Percentiles rank a stretch among this genome's conserved stretches.
phyloP scores from a whole-genome alignment of 2,113 vertebrate genomes.

The Serinus canaria region DNA sequence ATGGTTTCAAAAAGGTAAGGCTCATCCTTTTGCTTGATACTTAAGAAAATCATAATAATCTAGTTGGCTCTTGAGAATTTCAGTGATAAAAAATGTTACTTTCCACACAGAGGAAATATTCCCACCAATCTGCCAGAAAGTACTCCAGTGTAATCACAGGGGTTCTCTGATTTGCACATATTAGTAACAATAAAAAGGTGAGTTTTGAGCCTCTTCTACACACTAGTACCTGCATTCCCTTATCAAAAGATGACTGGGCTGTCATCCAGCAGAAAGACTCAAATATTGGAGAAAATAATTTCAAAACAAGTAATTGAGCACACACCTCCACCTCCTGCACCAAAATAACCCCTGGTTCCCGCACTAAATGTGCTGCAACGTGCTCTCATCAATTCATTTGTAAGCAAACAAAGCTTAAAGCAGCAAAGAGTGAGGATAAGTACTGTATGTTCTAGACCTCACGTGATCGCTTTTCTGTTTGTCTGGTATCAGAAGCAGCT shows the following conservation, averaged over 20 bases:
- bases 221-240: background rate
- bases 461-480: background rate
- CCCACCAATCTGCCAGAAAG: background rate
- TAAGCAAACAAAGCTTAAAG: background rate
- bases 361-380: accelerated
- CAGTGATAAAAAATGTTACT: background rate
- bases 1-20: background rate
- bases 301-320: background rate
- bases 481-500: background rate
- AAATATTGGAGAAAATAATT: background rate
- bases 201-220: background rate
- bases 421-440: background rate
- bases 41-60: background rate
- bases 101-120: background rate
- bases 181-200: background rate
- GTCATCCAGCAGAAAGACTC: background rate
- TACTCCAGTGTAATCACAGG: background rate
- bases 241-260: background rate
- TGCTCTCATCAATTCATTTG: background rate
- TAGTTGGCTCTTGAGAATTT: background rate
- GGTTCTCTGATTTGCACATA: background rate
- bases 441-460: background rate
- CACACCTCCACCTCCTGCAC: background rate
- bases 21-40: background rate
- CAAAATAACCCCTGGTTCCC: background rate